phyloP scores from a whole-genome alignment of 2,113 vertebrate genomes.

The Lepus europaeus region DNA sequence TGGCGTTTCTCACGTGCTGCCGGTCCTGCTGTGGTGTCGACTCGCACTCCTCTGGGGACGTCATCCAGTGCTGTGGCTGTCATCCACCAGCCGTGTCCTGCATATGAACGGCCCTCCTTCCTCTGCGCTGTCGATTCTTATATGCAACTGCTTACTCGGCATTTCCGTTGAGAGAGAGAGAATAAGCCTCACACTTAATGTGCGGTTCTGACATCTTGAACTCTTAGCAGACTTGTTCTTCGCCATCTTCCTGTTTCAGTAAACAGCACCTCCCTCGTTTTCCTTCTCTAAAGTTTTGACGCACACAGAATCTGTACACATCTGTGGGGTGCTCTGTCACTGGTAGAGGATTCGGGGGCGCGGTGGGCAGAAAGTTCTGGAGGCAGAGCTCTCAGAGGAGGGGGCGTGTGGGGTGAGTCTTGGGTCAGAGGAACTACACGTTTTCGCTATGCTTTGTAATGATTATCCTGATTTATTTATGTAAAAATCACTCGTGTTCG shows the following conservation, averaged over 20 bases:
- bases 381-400: not conserved
- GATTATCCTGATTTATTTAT: not conserved
- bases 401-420: accelerated
- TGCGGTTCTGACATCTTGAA: not conserved
- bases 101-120: not conserved
- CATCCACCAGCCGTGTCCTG: not conserved
- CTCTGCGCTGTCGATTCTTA: not conserved
- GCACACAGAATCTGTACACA: no score
- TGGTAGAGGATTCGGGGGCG: not conserved
- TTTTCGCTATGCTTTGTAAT: not conserved
- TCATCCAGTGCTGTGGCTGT: not conserved
- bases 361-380: not conserved
- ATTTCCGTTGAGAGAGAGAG: not conserved
- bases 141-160: not conserved
- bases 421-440: not conserved
- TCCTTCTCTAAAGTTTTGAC: no score
- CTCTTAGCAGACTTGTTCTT: not conserved
- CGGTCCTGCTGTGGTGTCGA: not conserved
- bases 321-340: not conserved
- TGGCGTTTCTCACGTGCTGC: not conserved
- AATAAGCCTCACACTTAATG: not conserved
- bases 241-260: not conserved
- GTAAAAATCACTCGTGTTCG: not conserved
- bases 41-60: not conserved
- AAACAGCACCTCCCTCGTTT: not conserved